These are phyloP conservation scores for Gymnocephalus cernua DNA, from an alignment of 2,113 vertebrate species.

Conservation along the genomic window DNA sequence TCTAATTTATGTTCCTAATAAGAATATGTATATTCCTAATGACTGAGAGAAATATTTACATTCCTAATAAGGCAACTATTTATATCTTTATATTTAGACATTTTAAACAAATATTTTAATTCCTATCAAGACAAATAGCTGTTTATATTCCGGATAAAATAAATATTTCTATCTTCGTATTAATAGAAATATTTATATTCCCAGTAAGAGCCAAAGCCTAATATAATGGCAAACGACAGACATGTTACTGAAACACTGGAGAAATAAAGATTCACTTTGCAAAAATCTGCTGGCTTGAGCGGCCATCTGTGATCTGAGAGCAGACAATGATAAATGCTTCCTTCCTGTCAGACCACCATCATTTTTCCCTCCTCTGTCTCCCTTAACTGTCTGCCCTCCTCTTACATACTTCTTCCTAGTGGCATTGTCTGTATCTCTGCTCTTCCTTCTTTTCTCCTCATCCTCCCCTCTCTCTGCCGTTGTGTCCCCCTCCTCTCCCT, in stretches of 20 bases:
- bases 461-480: slow-evolving; percentile 9
- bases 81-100: not conserved
- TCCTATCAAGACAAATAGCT: not conserved
- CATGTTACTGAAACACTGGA: not conserved
- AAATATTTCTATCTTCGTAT: not conserved
- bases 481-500: slow-evolving; percentile 11
- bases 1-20: not conserved
- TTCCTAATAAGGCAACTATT: not conserved
- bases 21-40: not conserved
- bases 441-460: slow-evolving; percentile 9
- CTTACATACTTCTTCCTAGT: slow-evolving; percentile 21
- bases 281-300: not conserved
- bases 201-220: not conserved
- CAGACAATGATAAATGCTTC: slow-evolving; percentile 29
- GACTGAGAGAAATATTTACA: not conserved
- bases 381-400: slow-evolving; percentile 22
- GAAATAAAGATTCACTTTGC: not conserved
- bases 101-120: not conserved
- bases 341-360: slow-evolving; percentile 39
- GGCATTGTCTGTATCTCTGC: slow-evolving; percentile 33
- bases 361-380: slow-evolving; percentile 16
- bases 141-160: not conserved
- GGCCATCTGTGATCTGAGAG: slow-evolving; percentile 22
- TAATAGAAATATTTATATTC: not conserved
- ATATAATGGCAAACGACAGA: not conserved